Conservation (phyloP, 2,797 vertebrate genomes). For the Neopelma chrysocephalum region DNA sequence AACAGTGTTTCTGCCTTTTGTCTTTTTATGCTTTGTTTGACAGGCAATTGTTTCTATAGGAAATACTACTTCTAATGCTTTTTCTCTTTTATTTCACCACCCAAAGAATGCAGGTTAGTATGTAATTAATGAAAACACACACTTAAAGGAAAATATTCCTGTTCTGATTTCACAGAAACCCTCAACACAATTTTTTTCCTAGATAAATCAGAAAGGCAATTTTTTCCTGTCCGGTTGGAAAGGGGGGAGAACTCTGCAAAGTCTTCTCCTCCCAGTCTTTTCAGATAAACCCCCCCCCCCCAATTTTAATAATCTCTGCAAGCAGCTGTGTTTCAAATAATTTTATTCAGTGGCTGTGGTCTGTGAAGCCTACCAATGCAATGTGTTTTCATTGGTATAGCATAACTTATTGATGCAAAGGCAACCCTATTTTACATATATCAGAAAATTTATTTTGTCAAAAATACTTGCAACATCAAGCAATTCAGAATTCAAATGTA, state of each 20-base stretch:
- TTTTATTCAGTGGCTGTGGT: background rate
- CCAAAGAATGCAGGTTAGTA: constrained; percentile 40
- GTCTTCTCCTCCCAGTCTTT: background rate
- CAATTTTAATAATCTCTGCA: background rate
- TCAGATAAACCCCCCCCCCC: rapidly evolving
- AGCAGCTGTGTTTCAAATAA: background rate
- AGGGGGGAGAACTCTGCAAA: background rate
- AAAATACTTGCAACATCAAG: background rate
- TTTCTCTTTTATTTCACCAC: background rate
- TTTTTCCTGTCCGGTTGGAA: background rate
- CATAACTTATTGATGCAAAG: background rate
- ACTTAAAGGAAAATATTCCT: constrained; percentile 4
- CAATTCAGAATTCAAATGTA: background rate
- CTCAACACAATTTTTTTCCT: background rate
- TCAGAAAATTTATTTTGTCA: background rate
- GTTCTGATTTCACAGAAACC: background rate
- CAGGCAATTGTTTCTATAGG: constrained; percentile 55
- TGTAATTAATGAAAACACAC: constrained; percentile 22
- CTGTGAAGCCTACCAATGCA: background rate
- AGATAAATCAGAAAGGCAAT: background rate
- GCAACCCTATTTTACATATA: background rate
- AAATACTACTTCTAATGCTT: constrained; percentile 15
- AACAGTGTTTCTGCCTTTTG: constrained; percentile 62
- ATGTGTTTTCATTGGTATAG: background rate
- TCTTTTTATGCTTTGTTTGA: constrained; percentile 66